Conservation (phyloP, 2,113 vertebrate genomes). For the Pelvicachromis taeniatus region DNA sequence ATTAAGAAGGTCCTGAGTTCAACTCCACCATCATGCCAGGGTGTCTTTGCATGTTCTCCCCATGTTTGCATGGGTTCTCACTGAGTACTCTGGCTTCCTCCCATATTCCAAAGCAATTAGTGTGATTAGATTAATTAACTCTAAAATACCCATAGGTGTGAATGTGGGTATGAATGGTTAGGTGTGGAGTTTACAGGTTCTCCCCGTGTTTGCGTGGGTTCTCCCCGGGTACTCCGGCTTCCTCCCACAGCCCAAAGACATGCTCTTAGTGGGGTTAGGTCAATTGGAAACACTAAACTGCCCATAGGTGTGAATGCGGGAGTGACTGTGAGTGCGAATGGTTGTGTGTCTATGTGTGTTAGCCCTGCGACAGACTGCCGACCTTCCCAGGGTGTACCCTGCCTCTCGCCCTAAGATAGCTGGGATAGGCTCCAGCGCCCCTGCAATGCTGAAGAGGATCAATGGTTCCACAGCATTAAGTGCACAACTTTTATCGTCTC, state of each 20-base stretch:
- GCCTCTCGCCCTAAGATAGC: not conserved
- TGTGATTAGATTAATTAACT: not conserved
- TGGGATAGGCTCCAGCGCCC: rapidly evolving
- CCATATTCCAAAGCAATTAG: not conserved
- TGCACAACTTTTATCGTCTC: not conserved
- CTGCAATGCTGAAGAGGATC: too few species aligned
- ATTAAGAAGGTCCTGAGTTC: not conserved
- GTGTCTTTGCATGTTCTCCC: rapidly evolving
- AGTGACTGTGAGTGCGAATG: too few species aligned
- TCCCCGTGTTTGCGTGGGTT: rapidly evolving
- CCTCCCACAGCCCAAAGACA: not conserved
- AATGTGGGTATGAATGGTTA: not conserved
- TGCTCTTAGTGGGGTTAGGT: not conserved
- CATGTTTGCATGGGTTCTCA: not conserved
- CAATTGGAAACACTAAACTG: not conserved
- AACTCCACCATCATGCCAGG: not conserved
- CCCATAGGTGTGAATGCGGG: not conserved
- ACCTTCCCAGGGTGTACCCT: not conserved
- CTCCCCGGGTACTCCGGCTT: not conserved
- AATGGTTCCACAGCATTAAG: not conserved
- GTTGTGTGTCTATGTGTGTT: not conserved
- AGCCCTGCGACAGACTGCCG: not conserved
- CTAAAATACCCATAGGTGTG: not conserved
- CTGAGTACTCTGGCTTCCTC: not conserved
- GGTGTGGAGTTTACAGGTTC: rapidly evolving